phyloP scores from a whole-genome alignment of 2,113 vertebrate genomes.

The Corapipo altera region DNA sequence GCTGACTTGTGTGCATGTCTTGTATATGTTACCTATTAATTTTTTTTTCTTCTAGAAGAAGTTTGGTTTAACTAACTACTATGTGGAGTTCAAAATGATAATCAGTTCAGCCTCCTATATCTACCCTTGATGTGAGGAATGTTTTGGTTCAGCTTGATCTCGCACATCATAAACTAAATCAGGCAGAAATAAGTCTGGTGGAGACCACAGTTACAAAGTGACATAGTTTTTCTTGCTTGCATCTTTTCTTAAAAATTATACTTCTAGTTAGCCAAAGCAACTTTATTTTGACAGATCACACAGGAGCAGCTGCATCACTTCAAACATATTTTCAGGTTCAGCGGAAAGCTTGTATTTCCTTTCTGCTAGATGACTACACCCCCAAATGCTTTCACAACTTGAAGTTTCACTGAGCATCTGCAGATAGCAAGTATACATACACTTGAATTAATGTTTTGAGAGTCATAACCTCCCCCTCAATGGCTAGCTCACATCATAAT shows the following conservation, averaged over 20 bases:
- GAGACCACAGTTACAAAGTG: background rate
- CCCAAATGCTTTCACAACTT: background rate
- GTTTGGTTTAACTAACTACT: background rate
- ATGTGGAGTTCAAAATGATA: background rate
- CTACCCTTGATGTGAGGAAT: rapidly evolving
- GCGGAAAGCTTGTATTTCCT: background rate
- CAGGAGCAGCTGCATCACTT: background rate
- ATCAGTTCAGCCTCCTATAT: background rate
- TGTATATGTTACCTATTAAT: background rate
- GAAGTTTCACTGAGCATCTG: background rate
- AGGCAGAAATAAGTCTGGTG: background rate
- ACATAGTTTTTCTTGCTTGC: background rate
- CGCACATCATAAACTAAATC: background rate
- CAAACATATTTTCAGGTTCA: background rate
- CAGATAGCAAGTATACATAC: background rate
- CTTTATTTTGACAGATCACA: background rate
- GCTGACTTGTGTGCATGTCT: background rate
- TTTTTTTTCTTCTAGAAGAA: background rate
- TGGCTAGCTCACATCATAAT: background rate
- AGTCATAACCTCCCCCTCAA: background rate
- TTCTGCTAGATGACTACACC: background rate
- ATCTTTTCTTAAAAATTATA: background rate
- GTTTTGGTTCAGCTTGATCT: background rate
- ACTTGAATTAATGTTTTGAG: background rate
- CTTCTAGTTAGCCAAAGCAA: background rate